Base-by-base conservation (phyloP, 1,140 invertebrate genomes). In the Phocides pigmalion region DNA sequence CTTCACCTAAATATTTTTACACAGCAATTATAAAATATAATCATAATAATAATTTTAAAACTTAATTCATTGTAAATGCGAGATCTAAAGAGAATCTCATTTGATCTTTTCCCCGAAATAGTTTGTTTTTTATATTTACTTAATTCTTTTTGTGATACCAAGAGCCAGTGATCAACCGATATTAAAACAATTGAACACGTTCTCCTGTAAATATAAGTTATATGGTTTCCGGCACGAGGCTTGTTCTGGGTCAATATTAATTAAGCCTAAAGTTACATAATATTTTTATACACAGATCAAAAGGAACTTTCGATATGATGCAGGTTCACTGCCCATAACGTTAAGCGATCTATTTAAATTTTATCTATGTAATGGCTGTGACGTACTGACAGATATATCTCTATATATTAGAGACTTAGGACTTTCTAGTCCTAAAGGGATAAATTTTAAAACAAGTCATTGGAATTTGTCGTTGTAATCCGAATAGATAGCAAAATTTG, bases 171-270 rank as follows among this genome's bases (percentile, higher is more conserved):
- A 81, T 76, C 71, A 73, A 41, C 16, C 9, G 28, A 51, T 19
- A n/a, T 46, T 12, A 35, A 62, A 22, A 59, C 49, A 62, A 63
- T 76, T 68, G 72, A 74, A 76, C 80, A 67, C 71, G 68, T 72
- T 79, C 72, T 74, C 70, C 77, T 81, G n/a, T 77, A 76, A 75
- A 70, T 75, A 72, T 78, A 87, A 25, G 53, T 56, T 41, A 12
- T 42, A 11, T 56, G 19, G 20, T n/a, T 42, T 42, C 37, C 3
- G 19, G 39, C 53, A 56, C 37, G 53, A 39, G 39, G 5, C 37
- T 39, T 42, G 3, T 12, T 16, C 11, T 16, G 8, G 19, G 5
- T 15, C 25, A 4, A 32, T 17, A 35, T 2, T 35, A 35, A 11
- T 35, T n/a, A 35, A 6, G 22, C 2, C 2, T 3, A 22, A 0